Evolutionary conservation across 2,888 invertebrate species (phyloP).

Genomic region (Agrochola macilenta): DNA sequence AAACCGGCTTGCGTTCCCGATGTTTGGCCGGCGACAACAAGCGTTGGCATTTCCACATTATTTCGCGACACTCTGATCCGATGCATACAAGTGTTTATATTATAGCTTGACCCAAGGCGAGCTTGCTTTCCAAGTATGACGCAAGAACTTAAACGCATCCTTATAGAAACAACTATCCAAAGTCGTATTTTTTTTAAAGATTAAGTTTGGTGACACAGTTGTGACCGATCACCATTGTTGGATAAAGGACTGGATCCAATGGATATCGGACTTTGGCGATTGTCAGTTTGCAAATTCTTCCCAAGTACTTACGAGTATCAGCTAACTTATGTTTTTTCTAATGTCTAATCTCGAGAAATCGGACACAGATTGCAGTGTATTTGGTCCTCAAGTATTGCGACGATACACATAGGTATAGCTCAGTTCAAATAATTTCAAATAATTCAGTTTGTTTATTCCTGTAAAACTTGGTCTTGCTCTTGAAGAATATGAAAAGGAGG

Average conservation of each 20-base stretch:
- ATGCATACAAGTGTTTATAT: slow-evolving; percentile 65
- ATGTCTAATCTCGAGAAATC: neutral
- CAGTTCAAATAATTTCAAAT: too few relatives aligned
- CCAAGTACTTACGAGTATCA: neutral
- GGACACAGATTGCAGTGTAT: neutral
- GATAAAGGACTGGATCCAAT: neutral
- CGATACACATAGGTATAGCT: neutral
- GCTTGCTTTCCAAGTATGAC: slow-evolving; percentile 66
- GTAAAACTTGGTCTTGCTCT: neutral
- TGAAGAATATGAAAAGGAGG: neutral
- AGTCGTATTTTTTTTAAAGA: slow-evolving; percentile 17
- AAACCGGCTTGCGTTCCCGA: neutral
- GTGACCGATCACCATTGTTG: neutral
- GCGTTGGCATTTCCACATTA: slow-evolving; percentile 43
- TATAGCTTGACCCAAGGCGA: slow-evolving; percentile 72
- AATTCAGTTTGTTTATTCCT: neutral
- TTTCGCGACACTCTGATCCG: slow-evolving; percentile 33
- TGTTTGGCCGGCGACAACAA: neutral
- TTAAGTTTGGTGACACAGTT: neutral
- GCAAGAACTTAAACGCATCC: slow-evolving; percentile 50
- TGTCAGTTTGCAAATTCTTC: neutral
- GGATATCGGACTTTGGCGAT: neutral
- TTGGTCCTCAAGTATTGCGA: neutral
- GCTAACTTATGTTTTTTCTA: neutral
- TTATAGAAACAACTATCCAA: slow-evolving; percentile 21